Evolutionary conservation across 2,113 vertebrate genomes (phyloP), one percentile per base, ranked within the genome.

Genomic region (Oreotragus oreotragus): DNA sequence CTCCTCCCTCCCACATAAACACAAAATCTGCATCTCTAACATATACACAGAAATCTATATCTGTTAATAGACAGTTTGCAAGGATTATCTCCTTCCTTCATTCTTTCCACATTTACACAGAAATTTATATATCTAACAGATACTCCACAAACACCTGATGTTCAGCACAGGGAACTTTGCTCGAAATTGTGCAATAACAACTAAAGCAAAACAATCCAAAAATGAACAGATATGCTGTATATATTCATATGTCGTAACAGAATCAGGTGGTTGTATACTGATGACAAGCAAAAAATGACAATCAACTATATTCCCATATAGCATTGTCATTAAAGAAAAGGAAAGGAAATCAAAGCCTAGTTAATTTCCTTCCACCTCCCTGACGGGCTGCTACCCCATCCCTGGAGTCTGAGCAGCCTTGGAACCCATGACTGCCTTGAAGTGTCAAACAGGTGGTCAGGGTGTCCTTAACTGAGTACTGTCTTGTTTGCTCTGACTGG

Each of bases 151-250:
- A 66, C 64, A 36, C 64, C n/a, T 21, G 17, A 36, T 66, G 64
- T 66, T 66, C 64, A 66, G 17, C 64, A 66, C 64, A 66, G 16
- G n/a, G n/a, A 66, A 66, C 64, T 21, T 10, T 66, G n/a, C n/a
- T 66, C 0, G 1, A 36, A 36, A 36, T 36, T 66, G 33, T 66
- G 64, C 17, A 66, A 11, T 36, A 66, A 36, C 2, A 0, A 10
- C 64, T 66, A 66, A 17, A 16, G 64, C 4, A 66, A 36, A 66
- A 66, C 64, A 36, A 66, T 66, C 64, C 64, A 11, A 5, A 36
- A 66, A 19, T 36, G 8, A 66, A 11, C 64, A 66, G 64, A 66
- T 36, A 36, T 21, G 17, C 17, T 66, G n/a, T 21, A 36, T 66
- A 21, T 36, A 36, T 21, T 66, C 64, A 36, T 66, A 66, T 66